Evolutionary conservation across 1,140 invertebrate genomes (phyloP), one percentile per base, ranked within the genome.

Genomic region (Trypoxylus dichotomus): DNA sequence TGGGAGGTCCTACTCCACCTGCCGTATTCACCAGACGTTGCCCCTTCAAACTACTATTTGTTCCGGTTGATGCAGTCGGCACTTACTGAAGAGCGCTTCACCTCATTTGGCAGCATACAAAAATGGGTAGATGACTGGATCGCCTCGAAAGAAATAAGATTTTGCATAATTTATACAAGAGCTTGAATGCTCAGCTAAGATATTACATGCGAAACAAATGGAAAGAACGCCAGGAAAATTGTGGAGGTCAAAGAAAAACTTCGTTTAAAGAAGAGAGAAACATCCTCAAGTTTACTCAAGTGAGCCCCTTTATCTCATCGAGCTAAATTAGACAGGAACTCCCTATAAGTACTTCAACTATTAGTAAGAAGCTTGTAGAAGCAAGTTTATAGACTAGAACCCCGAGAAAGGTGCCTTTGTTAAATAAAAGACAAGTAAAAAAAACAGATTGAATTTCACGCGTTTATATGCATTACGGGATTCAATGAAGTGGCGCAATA

Each of bases 401-500:
- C 7, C 13, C 60, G 2, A 29, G 25, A n/a, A 72, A 72, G 25
- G 71, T 72, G 10, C 24, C 71, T 8, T 72, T 72, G 13, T 41
- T 72, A 29, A 72, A 29, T 32, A 72, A 72, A 72, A 1, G 71
- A 72, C 71, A 72, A 13, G 32, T 72, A 3, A 29, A 41, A 32
- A 72, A 63, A n/a, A n/a, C 13, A 21, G 60, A 21, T 2, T 63
- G 19, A 19, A 1, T 24, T 63, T 63, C n/a, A 19, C 60, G 1
- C 3, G 32, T 8, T 1, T 1, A 32, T 27, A 72, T 72, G 1
- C 2, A 15, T n/a, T 32, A 29, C 32, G 71, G 71, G 15, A 29
- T 29, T 29, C 71, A 32, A 29, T 13, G 10, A 72, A 72, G 1
- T 80, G 76, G 76, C 78, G 74, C 6, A 74, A 74, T 74, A 74